These are phyloP conservation scores for Lithophane leautieri DNA, from an alignment of 2,888 invertebrate species.

Conservation along the genomic window DNA sequence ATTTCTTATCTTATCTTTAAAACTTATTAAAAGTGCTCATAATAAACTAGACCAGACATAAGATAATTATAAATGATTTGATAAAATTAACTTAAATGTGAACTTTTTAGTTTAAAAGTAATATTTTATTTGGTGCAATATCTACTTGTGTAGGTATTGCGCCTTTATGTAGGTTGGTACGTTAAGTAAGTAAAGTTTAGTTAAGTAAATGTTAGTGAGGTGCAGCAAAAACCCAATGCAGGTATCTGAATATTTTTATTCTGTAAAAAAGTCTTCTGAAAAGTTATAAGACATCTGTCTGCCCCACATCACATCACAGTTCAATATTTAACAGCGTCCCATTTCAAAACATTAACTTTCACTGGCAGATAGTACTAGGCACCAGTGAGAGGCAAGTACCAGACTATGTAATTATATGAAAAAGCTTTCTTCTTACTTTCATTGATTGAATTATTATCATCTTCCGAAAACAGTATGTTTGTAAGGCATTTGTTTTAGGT, in stretches of 20 bases:
- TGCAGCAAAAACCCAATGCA: not conserved
- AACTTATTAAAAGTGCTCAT: not conserved
- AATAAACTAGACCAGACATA: constrained; percentile 6
- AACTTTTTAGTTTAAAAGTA: not conserved
- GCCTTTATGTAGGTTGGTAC: not conserved
- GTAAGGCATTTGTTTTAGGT: not conserved
- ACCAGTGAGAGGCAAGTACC: constrained; percentile 51
- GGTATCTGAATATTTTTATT: not conserved
- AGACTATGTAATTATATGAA: constrained; percentile 46
- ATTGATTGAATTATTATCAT: constrained; percentile 41
- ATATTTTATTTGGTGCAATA: not conserved
- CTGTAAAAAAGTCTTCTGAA: not conserved
- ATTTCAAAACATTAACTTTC: constrained; percentile 60
- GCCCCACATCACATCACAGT: constrained; percentile 17
- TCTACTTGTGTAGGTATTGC: too few species aligned
- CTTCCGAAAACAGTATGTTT: not conserved
- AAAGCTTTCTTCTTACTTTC: constrained; percentile 54
- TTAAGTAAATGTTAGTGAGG: not conserved
- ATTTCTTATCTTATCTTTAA: not conserved
- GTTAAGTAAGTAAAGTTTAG: not conserved
- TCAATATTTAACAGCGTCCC: constrained; percentile 30
- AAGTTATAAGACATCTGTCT: not conserved
- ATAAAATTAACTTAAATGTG: not conserved
- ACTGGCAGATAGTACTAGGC: constrained; percentile 48
- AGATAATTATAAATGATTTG: not conserved